Evolutionary conservation across 2,888 invertebrate genomes (phyloP), one percentile per base, ranked within the genome.

Genomic region (Ephialtes manifestator): DNA sequence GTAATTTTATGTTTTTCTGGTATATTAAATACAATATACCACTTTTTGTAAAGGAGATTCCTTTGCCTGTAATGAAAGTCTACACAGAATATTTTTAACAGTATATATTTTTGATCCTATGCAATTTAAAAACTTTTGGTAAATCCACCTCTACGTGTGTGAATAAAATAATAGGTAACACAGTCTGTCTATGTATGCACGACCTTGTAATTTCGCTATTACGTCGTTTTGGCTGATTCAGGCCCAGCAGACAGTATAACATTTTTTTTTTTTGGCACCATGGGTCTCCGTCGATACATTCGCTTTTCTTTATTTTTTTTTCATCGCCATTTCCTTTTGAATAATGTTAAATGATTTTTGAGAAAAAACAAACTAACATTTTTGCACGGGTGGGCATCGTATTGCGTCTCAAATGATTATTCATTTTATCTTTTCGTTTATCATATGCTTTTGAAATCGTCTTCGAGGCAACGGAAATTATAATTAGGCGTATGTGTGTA

Each of bases 201-300:
- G 35, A 55, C 11, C 39, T 35, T 60, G 77, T 68, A 39, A 78
- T 78, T 68, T 68, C 39, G 39, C 15, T 11, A 15, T 58, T 18
- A 35, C 77, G 65, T 31, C 48, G 55, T 68, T 55, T 80, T 65
- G 55, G 60, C 76, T 58, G 55, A 39, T 68, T 83, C 80, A 28
- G 51, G 48, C 67, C 28, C 58, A 76, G 76, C 80, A 84, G 84
- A 81, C 83, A 80, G 43, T 60, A 18, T 31, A 80, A 80, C 60
- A 68, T 79, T 18, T 60, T 46, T 75, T n/a, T n/a, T n/a, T 80
- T 80, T 80, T 84, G 83, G 83, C 79, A 83, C 83, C 75, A 75
- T 70, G 72, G 67, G 28, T 53, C 35, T 53, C 15, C 18, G 43
- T 60, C 3, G 18, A 18, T 46, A 20, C 13, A n/a, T 39, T 60